Evolutionary conservation across 1,140 invertebrate genomes (phyloP).

Genomic region (Ericerus pela): DNA sequence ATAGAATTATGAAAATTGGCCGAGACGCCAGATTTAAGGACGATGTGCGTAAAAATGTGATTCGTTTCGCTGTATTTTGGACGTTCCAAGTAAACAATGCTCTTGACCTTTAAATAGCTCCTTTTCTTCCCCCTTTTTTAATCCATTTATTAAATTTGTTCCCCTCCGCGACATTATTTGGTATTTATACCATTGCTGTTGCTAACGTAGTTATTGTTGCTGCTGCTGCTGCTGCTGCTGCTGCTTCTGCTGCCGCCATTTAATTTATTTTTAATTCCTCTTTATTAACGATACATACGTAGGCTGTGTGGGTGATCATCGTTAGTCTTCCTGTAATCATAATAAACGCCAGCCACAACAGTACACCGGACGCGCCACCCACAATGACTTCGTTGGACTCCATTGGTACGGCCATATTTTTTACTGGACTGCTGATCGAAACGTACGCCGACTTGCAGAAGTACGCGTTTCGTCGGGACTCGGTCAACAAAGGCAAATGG

Average conservation of each 20-base stretch:
- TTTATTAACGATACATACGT: conserved; percentile 22
- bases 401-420: conserved; percentile 65
- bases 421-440: conserved; percentile 68
- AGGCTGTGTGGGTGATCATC: conserved; percentile 84
- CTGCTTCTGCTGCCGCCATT: too few species aligned
- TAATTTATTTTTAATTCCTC: too few species aligned
- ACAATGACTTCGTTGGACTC: conserved; percentile 73
- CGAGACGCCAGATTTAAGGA: conserved; percentile 81
- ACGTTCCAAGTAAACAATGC: conserved; percentile 59
- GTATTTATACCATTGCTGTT: too few species aligned
- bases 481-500: conserved; percentile 72
- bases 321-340: conserved; percentile 83
- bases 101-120: background rate
- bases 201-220: too few species aligned
- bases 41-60: conserved; percentile 67
- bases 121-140: background rate
- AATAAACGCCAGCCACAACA: conserved; percentile 71
- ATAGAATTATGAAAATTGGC: conserved; percentile 75
- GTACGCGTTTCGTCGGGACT: conserved; percentile 72
- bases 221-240: too few species aligned
- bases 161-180: too few species aligned
- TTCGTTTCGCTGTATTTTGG: conserved; percentile 78
- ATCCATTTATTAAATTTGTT: too few species aligned
- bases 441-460: conserved; percentile 83
- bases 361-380: conserved; percentile 51